These are phyloP conservation scores for Encarsia formosa DNA, from an alignment of 2,888 invertebrate species.

Conservation along the genomic window DNA sequence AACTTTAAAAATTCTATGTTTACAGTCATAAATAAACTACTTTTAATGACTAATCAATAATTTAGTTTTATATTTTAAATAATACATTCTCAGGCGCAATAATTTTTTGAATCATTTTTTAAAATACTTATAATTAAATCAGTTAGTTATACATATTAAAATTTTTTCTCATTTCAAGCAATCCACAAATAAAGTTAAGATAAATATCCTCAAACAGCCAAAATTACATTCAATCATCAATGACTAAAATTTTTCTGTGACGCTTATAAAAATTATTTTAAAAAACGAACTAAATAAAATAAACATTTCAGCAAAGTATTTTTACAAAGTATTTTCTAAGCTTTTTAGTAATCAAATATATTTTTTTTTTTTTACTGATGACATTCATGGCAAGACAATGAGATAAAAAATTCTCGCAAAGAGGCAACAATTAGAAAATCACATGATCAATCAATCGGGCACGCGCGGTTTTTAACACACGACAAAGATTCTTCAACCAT, in stretches of 20 bases:
- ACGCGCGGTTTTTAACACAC: conserved; percentile 17
- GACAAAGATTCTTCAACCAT: conserved; percentile 4
- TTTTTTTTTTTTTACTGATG: conserved; percentile 11
- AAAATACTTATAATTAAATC: background rate
- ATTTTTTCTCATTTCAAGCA: background rate
- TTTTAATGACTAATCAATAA: too few relatives aligned
- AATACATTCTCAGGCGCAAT: too few relatives aligned
- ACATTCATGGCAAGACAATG: conserved; percentile 25
- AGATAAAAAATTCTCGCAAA: conserved; percentile 17
- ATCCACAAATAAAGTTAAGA: conserved; percentile 6
- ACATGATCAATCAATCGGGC: conserved; percentile 21
- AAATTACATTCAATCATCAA: conserved; percentile 1
- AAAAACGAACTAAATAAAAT: background rate
- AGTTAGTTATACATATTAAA: background rate
- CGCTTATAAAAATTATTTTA: background rate
- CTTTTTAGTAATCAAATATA: background rate
- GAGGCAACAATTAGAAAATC: conserved; percentile 22
- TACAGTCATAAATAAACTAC: conserved; percentile 19
- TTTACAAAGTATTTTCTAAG: background rate
- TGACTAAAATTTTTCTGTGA: conserved; percentile 6
- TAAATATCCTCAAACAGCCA: conserved; percentile 3
- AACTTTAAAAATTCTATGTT: conserved; percentile 20
- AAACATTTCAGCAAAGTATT: too few relatives aligned
- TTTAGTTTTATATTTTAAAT: too few relatives aligned
- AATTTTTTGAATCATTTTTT: too few relatives aligned